Base-by-base conservation (phyloP, 2,888 invertebrate genomes). In the Hoplodrina blanda region DNA sequence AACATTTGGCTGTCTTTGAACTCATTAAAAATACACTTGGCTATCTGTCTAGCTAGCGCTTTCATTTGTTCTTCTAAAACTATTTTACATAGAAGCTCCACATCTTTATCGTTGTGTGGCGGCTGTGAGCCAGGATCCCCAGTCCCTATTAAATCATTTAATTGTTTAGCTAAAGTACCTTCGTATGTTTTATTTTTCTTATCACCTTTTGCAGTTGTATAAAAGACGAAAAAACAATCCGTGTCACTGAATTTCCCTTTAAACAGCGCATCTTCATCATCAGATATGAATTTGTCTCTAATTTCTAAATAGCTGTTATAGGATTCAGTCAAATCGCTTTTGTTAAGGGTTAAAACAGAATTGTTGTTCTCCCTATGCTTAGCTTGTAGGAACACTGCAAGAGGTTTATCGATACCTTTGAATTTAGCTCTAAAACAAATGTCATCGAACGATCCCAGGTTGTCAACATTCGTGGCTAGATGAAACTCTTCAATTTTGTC, bases 401-500 rank as follows among this genome's bases (percentile, higher is more conserved):
- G 13, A 6, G 71, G 50, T 13, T 56, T 50, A 33, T 50, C 30
- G 19, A 3, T 5, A 0, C 19, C 50, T 15, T 13, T 49, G 2
- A 70, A 6, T 52, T 69, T 70, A 11, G 57, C 62, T 52, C 67
- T 80, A 13, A 82, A 60, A 52, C 77, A 80, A 52, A 84, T 73
- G 37, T 83, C 81, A 49, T 80, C 78, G 8, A 83, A 74, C 10
- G 65, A 71, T 10, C 78, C 83, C 13, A 83, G 50, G 5, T 68
- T 55, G 15, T 73, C 76, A 25, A 83, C 68, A 59, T 83, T 82
- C 3, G 79, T 74, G 10, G 75, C 82, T 50, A 83, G 56, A 61
- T 68, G 50, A 37, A 82, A 83, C 4, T 83, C 56, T 49, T 71
- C 56, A 20, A 83, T 62, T 13, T 49, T 49, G 0, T 50, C 37